A percentile compares a stretch with the other conserved stretches of the same genome.
Conservation (phyloP, 2,888 invertebrate species). For the Anthophora plumipes region DNA sequence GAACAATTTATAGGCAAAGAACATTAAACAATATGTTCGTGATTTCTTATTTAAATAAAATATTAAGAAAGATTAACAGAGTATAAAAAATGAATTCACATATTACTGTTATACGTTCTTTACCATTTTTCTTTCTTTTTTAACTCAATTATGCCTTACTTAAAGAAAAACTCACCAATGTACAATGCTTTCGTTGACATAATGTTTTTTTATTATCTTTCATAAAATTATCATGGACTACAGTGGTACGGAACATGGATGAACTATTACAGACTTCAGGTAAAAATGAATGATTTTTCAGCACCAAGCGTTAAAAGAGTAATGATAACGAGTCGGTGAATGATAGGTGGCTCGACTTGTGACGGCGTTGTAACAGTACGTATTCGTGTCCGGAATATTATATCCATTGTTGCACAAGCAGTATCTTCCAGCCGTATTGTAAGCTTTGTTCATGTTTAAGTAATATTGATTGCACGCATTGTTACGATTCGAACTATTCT, state of each 20-base stretch:
- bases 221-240: neutral
- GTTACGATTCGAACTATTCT: conserved; percentile 21
- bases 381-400: neutral
- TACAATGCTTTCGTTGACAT: neutral
- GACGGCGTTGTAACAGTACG: neutral
- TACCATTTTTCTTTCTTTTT: no score
- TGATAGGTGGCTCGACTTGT: neutral
- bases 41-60: no score
- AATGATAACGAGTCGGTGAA: conserved; percentile 4
- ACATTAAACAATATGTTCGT: no score
- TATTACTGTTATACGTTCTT: no score
- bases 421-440: neutral
- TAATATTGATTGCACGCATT: conserved; percentile 25
- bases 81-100: no score
- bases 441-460: conserved; percentile 15
- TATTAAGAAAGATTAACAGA: no score
- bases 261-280: neutral
- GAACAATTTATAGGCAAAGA: no score
- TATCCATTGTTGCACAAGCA: conserved; percentile 7
- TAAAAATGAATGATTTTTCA: neutral
- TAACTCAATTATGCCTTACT: no score
- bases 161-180: neutral
- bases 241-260: neutral
- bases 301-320: conserved; percentile 22
- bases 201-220: neutral